Evolutionary conservation across 1,140 invertebrate species (phyloP).

Genomic region (Solenopsis fugax): DNA sequence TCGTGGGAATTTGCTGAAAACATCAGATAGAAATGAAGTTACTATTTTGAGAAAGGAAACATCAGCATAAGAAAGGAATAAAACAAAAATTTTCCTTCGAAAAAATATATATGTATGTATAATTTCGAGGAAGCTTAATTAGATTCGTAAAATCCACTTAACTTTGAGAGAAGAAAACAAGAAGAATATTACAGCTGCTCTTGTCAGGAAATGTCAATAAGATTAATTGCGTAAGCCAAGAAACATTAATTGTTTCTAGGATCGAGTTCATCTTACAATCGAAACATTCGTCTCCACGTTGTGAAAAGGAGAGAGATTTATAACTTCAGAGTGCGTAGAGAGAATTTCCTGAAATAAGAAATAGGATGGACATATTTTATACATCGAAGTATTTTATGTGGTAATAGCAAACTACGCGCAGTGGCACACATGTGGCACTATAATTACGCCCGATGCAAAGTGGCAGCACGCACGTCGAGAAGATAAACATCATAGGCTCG

Average conservation of each 20-base stretch:
- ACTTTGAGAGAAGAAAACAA: background rate
- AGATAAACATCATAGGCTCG: constrained; percentile 37
- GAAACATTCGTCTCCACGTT: constrained; percentile 18
- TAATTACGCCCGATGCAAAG: constrained; percentile 34
- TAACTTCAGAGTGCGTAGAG: background rate
- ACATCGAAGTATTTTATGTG: background rate
- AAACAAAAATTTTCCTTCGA: background rate
- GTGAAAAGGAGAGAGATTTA: background rate
- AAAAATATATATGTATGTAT: background rate
- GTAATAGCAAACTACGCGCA: constrained; percentile 1
- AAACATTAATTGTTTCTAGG: constrained; percentile 19
- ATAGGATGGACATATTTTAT: background rate
- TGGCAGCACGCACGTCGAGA: background rate
- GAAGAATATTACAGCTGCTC: background rate
- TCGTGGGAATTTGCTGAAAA: background rate
- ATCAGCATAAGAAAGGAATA: background rate
- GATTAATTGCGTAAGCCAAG: background rate
- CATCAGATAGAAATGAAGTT: background rate
- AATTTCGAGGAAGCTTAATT: background rate
- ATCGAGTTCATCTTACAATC: background rate
- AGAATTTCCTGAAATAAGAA: constrained; percentile 2
- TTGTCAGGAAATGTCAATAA: constrained; percentile 12
- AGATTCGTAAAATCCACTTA: background rate
- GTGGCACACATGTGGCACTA: background rate
- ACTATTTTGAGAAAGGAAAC: background rate